Percentiles rank a stretch among this genome's conserved stretches.
These are phyloP conservation scores for Gephyroberyx darwinii DNA, from an alignment of 2,797 vertebrate species.

Conservation along the genomic window DNA sequence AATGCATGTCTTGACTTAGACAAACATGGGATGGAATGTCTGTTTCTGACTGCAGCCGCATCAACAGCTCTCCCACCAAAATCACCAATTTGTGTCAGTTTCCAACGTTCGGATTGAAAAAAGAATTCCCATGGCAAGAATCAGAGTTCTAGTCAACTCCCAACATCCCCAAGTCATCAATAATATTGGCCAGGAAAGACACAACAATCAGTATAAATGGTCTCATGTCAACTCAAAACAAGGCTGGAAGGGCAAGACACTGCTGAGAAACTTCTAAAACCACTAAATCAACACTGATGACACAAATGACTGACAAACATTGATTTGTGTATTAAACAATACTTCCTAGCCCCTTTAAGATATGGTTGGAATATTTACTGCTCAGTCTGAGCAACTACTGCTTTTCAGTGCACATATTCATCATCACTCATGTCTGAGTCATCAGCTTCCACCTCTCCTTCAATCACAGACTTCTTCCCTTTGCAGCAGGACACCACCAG, in stretches of 20 bases:
- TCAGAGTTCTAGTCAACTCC: constrained; percentile 49
- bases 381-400: not conserved
- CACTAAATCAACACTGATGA: constrained; percentile 35
- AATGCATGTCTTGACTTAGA: constrained; percentile 14
- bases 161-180: constrained; percentile 62
- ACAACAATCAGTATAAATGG: constrained; percentile 48
- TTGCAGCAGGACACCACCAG: constrained; percentile 94
- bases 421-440: constrained; percentile 97
- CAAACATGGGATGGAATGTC: not conserved
- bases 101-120: constrained; percentile 33
- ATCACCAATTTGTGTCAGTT: constrained; percentile 53
- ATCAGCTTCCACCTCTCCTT: constrained; percentile 94
- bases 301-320: constrained; percentile 32
- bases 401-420: constrained; percentile 84
- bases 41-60: constrained; percentile 15
- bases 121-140: constrained; percentile 52
- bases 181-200: constrained; percentile 59
- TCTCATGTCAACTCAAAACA: constrained; percentile 44
- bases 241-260: constrained; percentile 32
- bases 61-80: constrained; percentile 31
- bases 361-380: constrained; percentile 24
- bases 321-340: constrained; percentile 43
- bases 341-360: constrained; percentile 56
- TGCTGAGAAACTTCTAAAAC: constrained; percentile 35
- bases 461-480: constrained; percentile 97